Evolutionary conservation across 2,888 invertebrate species (phyloP).

Genomic region (Drosophila meridionalis): DNA sequence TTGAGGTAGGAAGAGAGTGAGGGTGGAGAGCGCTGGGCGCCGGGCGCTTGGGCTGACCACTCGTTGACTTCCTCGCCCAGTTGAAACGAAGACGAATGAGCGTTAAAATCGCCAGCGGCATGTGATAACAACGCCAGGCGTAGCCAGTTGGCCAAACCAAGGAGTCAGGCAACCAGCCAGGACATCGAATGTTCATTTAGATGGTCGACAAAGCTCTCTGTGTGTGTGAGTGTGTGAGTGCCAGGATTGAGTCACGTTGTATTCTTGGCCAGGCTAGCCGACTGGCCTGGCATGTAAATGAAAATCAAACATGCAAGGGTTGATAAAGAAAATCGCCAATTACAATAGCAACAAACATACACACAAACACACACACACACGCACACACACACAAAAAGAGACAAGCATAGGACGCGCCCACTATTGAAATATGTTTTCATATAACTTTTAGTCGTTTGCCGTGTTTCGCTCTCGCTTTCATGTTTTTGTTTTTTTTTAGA

Average conservation of each 20-base stretch:
- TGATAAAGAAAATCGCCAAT: slow-evolving; percentile 82
- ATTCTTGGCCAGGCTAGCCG: slow-evolving; percentile 70
- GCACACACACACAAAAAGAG: neutral
- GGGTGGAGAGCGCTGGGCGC: neutral
- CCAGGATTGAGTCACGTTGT: slow-evolving; percentile 76
- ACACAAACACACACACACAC: slow-evolving; percentile 15
- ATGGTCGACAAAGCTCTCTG: slow-evolving; percentile 18
- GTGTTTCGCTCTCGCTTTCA: slow-evolving; percentile 39
- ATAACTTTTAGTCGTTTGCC: slow-evolving; percentile 55
- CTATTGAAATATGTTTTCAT: slow-evolving; percentile 77
- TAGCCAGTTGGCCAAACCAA: slow-evolving; percentile 52
- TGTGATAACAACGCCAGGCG: slow-evolving; percentile 73
- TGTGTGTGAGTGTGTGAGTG: slow-evolving; percentile 37
- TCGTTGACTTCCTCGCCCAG: slow-evolving; percentile 74
- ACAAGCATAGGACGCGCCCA: slow-evolving; percentile 59
- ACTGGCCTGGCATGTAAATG: slow-evolving; percentile 82
- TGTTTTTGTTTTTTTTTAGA: slow-evolving; percentile 9
- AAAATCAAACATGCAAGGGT: slow-evolving; percentile 85
- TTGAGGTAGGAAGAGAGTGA: slow-evolving; percentile 19
- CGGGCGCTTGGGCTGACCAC: slow-evolving; percentile 30
- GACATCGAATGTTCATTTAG: slow-evolving; percentile 80
- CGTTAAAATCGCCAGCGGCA: slow-evolving; percentile 75
- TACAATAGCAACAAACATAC: slow-evolving; percentile 46
- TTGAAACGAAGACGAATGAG: slow-evolving; percentile 82
- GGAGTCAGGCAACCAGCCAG: slow-evolving; percentile 47